Percentiles rank a stretch among this genome's conserved stretches.
Evolutionary conservation across 2,888 invertebrate species (phyloP).

Genomic region (Cremastinae sp.): DNA sequence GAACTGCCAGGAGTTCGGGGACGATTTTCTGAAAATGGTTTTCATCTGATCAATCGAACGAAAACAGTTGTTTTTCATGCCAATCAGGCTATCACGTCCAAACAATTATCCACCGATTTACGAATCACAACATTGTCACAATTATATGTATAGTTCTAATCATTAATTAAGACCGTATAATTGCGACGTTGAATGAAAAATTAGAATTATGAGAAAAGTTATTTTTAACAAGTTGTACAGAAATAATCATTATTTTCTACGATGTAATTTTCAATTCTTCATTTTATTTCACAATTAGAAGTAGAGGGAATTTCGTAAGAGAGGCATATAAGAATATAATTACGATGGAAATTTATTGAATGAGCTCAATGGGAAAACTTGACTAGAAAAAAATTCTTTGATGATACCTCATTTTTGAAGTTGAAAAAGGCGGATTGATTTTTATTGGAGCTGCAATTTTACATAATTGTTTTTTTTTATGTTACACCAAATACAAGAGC

Average conservation of each 20-base stretch:
- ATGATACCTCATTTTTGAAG: no score
- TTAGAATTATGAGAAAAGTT: no score
- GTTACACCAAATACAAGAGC: neutral
- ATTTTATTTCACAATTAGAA: no score
- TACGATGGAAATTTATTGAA: no score
- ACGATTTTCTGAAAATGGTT: constrained; percentile 89
- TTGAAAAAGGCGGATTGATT: no score
- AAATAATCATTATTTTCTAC: neutral
- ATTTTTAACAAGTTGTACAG: neutral
- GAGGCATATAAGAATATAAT: no score
- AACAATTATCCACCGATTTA: constrained; percentile 34
- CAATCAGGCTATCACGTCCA: constrained; percentile 28
- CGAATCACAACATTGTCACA: constrained; percentile 60
- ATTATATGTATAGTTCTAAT: constrained; percentile 68
- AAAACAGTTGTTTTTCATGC: constrained; percentile 67
- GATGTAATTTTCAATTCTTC: no score
- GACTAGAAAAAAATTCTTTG: no score
- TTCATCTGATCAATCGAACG: constrained; percentile 80
- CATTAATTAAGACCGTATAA: constrained; percentile 4
- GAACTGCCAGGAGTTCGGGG: constrained; percentile 83
- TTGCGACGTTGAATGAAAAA: neutral
- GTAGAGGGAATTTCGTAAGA: no score
- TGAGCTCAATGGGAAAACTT: no score
- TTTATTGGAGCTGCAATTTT: no score
- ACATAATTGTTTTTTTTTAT: neutral